Evolutionary conservation across 2,113 vertebrate genomes (phyloP), one percentile per base, ranked within the genome.

Genomic region (Tragelaphus scriptus): DNA sequence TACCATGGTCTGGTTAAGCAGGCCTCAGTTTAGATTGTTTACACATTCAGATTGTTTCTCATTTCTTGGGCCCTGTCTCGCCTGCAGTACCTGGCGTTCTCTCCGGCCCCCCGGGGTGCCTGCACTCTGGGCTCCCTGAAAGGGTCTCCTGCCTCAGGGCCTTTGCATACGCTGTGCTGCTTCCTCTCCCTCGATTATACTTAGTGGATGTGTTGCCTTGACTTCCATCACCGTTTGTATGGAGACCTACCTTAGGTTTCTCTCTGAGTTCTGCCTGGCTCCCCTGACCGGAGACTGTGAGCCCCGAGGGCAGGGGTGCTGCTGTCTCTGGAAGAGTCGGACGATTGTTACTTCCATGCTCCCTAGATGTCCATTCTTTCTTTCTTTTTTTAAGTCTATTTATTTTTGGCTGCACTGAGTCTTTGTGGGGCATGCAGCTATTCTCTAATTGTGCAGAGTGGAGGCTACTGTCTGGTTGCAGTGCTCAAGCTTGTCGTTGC

Each of bases 351-450:
- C 26, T 68, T 25, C 84, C 56, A 15, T 26, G 25, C n/a, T 7
- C 65, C 3, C 1, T 11, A 9, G 9, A 10, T 23, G 58, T 81
- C 56, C 56, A 9, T 79, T 81, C 68, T 23, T 12, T 40, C 9
- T 71, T 11, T 71, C 44, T 44, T 12, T 40, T 75, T 40, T 36
- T 6, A 16, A 32, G 19, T 23, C n/a, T 71, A 11, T 55, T 3
- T 65, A 1, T 23, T 12, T 40, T 40, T 23, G n/a, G 68, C 68
- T 40, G 19, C n/a, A 6, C 68, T 6, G n/a, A 4, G 68, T 6
- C 68, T 40, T 71, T 71, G 68, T 12, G 23, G n/a, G 19, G 1
- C 68, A 2, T 10, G 0, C 5, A 23, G n/a, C 17, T 6, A 0
- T 21, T 36, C 68, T 36, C 68, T 36, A 5, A 12, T 11, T 71